Percentiles rank a stretch among this genome's conserved stretches.
These are phyloP conservation scores for Euthynnus affinis DNA, from an alignment of 2,797 vertebrate genomes.

Conservation along the genomic window DNA sequence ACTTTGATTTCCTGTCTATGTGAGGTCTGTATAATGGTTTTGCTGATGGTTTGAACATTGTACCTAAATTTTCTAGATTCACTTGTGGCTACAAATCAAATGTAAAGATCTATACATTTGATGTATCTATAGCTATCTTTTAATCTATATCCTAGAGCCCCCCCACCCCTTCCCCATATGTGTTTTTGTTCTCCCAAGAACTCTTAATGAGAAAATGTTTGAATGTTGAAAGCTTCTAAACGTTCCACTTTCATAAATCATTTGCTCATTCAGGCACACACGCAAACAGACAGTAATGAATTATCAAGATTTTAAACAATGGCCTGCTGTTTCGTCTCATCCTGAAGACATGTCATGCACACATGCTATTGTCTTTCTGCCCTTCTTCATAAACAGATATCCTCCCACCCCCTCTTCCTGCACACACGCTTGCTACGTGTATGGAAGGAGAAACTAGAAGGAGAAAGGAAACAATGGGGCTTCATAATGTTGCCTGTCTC, in stretches of 20 bases:
- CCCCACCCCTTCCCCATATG: no score
- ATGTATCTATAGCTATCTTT: not conserved
- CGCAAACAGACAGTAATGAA: constrained; percentile 48
- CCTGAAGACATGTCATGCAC: constrained; percentile 62
- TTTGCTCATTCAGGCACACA: constrained; percentile 15
- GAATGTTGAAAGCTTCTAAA: constrained; percentile 13
- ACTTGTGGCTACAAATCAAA: constrained; percentile 49
- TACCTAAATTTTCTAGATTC: constrained; percentile 22
- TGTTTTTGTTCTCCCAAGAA: not conserved
- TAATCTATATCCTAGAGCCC: not conserved
- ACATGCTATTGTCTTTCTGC: constrained; percentile 67
- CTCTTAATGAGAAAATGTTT: not conserved
- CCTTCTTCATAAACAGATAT: constrained; percentile 65
- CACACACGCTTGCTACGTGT: constrained; percentile 50
- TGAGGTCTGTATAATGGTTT: constrained; percentile 55
- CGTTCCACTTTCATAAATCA: constrained; percentile 32
- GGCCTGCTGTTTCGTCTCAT: constrained; percentile 63
- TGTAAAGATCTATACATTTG: constrained; percentile 18
- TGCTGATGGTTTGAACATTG: constrained; percentile 31
- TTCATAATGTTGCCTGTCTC: constrained; percentile 78
- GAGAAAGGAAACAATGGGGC: constrained; percentile 79
- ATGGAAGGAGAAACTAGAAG: constrained; percentile 63
- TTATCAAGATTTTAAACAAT: constrained; percentile 66
- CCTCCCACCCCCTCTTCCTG: constrained; percentile 33
- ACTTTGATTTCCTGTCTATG: constrained; percentile 76